Base-by-base conservation (phyloP, 2,888 invertebrate genomes). In the Ochlodes sylvanus region DNA sequence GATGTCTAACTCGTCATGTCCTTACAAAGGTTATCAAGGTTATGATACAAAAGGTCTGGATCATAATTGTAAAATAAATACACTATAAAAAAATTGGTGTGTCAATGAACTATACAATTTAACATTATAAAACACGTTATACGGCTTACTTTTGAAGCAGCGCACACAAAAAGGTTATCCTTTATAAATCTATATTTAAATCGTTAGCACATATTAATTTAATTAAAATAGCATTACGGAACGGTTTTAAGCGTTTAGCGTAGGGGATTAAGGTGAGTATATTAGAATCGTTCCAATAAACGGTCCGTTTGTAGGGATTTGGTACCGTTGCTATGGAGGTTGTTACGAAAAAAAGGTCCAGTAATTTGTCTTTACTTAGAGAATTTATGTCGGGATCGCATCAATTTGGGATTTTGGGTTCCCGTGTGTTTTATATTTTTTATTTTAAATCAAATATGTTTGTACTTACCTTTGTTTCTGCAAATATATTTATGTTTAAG, bases 361-460 rank as follows among this genome's bases (percentile, higher is more conserved):
- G 88, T 88, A 86, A 89, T 89, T 89, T 89, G 88, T 89, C 89
- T 89, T 87, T 89, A 88, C 88, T 88, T 83, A 79, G 80, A 81
- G 86, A 86, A 88, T 89, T 89, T 89, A 87, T 87, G 84, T 84
- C 71, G 78, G 87, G 87, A 85, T 86, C 86, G 82, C 83, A 79
- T 73, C 68, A 70, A 70, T 65, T 63, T 44, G 62, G 67, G 50
- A 66, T 54, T 57, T 66, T 54, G 19, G 42, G 21, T 21, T 10
- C 50, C 21, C 9, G n/a, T 44, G 10, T 60, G 41, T 60, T 9
- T 60, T 58, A 7, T 58, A 44, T 44, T 50, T 38, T 10, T 50
- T 50, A 47, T 47, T 47, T 47, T 47, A 15, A 47, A 47, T 12
- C 38, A 9, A 38, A 38, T 38, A 38, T 38, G 12, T 38, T 38